Evolutionary conservation across 2,888 invertebrate species (phyloP), one percentile per base, ranked within the genome.

Genomic region (Watsonalla cultraria): DNA sequence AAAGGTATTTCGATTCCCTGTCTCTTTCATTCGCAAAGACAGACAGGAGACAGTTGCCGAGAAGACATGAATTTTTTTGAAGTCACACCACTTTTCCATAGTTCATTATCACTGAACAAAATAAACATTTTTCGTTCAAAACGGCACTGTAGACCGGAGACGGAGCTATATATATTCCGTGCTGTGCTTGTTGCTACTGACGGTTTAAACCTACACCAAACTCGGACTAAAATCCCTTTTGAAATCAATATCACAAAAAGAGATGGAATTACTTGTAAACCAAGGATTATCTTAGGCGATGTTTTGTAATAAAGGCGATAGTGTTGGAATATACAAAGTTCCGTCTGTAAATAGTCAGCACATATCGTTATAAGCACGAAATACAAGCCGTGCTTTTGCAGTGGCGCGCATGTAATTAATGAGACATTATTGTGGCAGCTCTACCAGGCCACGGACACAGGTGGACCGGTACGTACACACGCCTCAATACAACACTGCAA

Each of bases 371-470:
- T 56, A 52, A 58, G 60, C 59, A 62, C 56, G 51, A 42, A 49
- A 49, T 57, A 59, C 59, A 67, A 60, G 61, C 62, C 64, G 54
- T 56, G 52, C 57, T 57, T 62, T 52, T 65, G 62, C 68, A 60
- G 70, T 75, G 76, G 74, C 65, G 65, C 74, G 77, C 79, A 82
- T 84, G 80, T 83, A 68, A 89, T 88, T 87, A 89, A 89, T 86
- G 68, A 73, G 68, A 74, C 72, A 75, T 90, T 89, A 74, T 90
- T 90, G 83, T 86, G 90, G 84, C 90, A 90, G 90, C 87, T 90
- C 71, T 90, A 90, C 90, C 90, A 88, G 81, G 87, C 90, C 80
- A 90, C 90, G 89, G 90, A 89, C 74, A 72, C 81, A 59, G 80
- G 82, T 76, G 82, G 78, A 80, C 69, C 89, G 89, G 90, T 90